Percentiles rank a stretch among this genome's conserved stretches.
These are phyloP conservation scores for Cephus sareptanus DNA, from an alignment of 2,888 invertebrate species.

Conservation along the genomic window DNA sequence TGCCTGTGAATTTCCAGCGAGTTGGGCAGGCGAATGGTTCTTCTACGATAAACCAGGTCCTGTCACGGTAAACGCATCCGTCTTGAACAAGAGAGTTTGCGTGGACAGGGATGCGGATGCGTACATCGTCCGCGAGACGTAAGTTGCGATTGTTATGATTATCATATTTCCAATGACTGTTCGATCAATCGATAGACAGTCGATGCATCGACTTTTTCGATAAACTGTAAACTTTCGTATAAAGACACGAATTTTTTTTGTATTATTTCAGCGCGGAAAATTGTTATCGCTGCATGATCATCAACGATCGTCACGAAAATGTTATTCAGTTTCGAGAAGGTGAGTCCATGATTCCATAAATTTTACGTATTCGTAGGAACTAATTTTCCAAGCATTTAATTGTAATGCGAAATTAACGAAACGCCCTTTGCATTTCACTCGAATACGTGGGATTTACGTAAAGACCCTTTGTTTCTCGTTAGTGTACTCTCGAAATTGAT, in stretches of 20 bases:
- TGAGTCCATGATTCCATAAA: conserved; percentile 55
- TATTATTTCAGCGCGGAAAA: conserved; percentile 60
- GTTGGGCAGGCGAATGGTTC: conserved; percentile 81
- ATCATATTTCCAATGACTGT: too few relatives aligned
- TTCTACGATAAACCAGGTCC: conserved; percentile 72
- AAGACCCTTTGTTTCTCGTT: too few relatives aligned
- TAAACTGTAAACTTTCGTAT: too few relatives aligned
- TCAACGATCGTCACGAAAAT: conserved; percentile 69
- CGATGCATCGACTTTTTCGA: too few relatives aligned
- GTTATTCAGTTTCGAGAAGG: conserved; percentile 72
- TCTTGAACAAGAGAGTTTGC: conserved; percentile 72
- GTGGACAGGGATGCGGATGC: conserved; percentile 78
- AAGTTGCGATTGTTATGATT: too few relatives aligned
- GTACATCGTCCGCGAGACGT: conserved; percentile 54
- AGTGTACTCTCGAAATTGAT: too few relatives aligned
- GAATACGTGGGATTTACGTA: too few relatives aligned
- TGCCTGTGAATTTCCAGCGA: conserved; percentile 76
- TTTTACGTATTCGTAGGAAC: too few relatives aligned
- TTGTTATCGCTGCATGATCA: conserved; percentile 69
- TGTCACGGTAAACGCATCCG: conserved; percentile 63
- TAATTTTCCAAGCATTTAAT: too few relatives aligned
- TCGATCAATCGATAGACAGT: too few relatives aligned
- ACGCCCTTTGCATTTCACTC: too few relatives aligned
- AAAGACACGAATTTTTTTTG: neutral
- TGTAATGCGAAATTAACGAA: too few relatives aligned